Evolutionary conservation across 2,797 vertebrate genomes (phyloP).

Genomic region (Hybognathus amarus): DNA sequence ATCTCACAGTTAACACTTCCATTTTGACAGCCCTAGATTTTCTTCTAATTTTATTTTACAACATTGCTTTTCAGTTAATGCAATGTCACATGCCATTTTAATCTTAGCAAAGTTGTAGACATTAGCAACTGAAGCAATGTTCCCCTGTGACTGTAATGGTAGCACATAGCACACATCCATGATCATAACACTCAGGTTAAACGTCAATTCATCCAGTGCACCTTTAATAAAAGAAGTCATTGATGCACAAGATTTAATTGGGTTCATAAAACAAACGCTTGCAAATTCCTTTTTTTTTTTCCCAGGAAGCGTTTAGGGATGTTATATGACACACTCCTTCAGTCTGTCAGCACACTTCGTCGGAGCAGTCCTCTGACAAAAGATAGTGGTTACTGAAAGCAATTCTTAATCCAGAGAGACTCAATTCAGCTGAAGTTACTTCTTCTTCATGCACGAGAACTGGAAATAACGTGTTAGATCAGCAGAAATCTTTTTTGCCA

Average conservation of each 20-base stretch:
- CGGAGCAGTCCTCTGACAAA: conserved; percentile 57
- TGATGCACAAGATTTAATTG: conserved; percentile 41
- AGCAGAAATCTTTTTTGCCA: background rate
- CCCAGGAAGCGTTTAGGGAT: conserved; percentile 61
- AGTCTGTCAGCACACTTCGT: conserved; percentile 71
- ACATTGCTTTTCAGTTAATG: conserved; percentile 34
- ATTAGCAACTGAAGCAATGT: background rate
- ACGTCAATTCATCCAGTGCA: background rate
- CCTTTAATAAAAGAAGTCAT: conserved; percentile 41
- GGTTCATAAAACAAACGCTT: conserved; percentile 52
- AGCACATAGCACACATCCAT: background rate
- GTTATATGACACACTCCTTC: conserved; percentile 66
- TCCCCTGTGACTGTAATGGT: background rate
- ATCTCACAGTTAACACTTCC: too few relatives aligned
- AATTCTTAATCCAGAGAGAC: conserved; percentile 14
- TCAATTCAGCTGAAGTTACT: conserved; percentile 8
- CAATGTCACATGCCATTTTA: background rate
- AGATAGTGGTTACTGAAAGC: conserved; percentile 45
- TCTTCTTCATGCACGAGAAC: background rate
- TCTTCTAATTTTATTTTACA: background rate
- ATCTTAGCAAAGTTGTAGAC: background rate
- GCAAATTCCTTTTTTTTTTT: conserved; percentile 57
- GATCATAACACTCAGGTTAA: background rate
- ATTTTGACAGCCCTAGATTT: background rate
- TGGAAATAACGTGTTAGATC: background rate